Base-by-base conservation (phyloP, 2,888 invertebrate genomes). In the Tenthredo amoena region DNA sequence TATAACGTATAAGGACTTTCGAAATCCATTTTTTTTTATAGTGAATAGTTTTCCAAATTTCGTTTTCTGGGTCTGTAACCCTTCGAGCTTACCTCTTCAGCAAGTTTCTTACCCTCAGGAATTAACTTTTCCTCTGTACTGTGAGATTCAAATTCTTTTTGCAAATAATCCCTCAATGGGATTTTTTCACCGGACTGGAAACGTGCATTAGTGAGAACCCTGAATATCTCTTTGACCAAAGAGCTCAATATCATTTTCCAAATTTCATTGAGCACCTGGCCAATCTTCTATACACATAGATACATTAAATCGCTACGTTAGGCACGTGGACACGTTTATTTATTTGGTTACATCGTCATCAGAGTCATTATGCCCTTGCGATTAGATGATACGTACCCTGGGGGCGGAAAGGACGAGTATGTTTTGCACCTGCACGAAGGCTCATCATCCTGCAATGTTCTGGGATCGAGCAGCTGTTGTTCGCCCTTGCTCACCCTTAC, bases 401-500 rank as follows among this genome's bases (percentile, higher is more conserved):
- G 34, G 83, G 65, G 50, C 47, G 68, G 15, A 12, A 71, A 37
- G 68, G 83, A 65, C 68, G 83, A 47, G 83, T 26, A 83, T 68
- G 71, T 83, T 83, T 83, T 83, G 83, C 83, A 83, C 83, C 83
- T 83, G 83, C 83, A 68, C 43, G 83, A 71, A 68, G 83, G 65
- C 21, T 43, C 71, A 65, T 83, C 83, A 83, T 83, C 81, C 62
- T 37, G 5, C 43, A 81, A 31, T 18, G 43, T 81, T 83, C 83
- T 83, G 83, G 83, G 83, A 83, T 43, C 71, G 18, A 34, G 47
- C 83, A 83, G 83, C 83, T 83, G 83, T 65, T 65, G 81, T 26
- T 81, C 37, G 40, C 58, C 68, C 68, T 83, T 68, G 81, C 81
- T 47, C 77, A 34, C 43, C 76, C 76, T 47, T 81, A 21, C 68